Evolutionary conservation across 35 echinoderm and acorn worm species (phyloP).

Genomic region (Chiridota heheva): DNA sequence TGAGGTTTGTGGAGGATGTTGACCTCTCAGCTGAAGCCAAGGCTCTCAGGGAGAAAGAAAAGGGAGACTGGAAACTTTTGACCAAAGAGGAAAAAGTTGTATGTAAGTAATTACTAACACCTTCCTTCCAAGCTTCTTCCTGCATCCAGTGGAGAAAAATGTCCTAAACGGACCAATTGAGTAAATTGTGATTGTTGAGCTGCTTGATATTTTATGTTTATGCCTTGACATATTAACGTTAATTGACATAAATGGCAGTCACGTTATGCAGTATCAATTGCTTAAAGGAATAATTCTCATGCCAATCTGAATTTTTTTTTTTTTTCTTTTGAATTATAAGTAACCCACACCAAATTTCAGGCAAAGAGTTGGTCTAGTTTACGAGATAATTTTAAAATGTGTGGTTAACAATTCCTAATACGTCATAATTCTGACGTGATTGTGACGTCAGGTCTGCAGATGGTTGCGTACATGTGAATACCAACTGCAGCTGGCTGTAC

Average conservation of each 20-base stretch:
- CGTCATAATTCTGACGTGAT: no score
- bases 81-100: conserved; percentile 62
- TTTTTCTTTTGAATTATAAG: no score
- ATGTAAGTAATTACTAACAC: conserved; percentile 49
- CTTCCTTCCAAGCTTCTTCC: background rate
- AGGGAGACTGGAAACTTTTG: conserved; percentile 73
- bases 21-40: conserved; percentile 71
- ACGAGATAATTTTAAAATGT: no score
- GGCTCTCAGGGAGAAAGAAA: conserved; percentile 76
- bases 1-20: conserved; percentile 67
- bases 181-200: background rate
- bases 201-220: background rate
- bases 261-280: background rate
- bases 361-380: no score
- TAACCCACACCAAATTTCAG: no score
- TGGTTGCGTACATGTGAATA: no score
- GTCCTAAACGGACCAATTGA: background rate
- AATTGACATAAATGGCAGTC: background rate
- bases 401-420: no score
- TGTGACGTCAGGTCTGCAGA: no score
- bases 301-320: no score
- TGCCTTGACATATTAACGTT: background rate
- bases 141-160: background rate
- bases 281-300: background rate
- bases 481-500: no score